Evolutionary conservation across 2,113 vertebrate genomes (phyloP).

Genomic region (Origma solitaria): DNA sequence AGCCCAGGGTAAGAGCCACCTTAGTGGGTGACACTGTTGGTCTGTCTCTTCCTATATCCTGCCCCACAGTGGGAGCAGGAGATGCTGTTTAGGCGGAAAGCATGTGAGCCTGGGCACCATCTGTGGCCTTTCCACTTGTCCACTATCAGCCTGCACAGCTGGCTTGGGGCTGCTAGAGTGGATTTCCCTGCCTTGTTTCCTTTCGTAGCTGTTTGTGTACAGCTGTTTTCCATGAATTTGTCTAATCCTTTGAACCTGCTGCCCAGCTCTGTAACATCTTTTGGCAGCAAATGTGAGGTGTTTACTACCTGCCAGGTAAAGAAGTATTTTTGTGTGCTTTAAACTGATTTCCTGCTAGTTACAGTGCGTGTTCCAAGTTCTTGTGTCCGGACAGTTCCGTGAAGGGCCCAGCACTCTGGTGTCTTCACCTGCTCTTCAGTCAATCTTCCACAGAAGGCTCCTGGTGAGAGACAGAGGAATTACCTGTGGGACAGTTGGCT

Average conservation of each 20-base stretch:
- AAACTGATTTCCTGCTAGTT: not conserved
- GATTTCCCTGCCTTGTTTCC: not conserved
- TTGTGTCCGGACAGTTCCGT: not conserved
- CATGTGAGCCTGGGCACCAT: fast-evolving
- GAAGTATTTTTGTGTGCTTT: not conserved
- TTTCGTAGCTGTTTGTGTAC: not conserved
- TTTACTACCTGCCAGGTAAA: not conserved
- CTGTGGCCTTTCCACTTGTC: not conserved
- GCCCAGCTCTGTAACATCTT: not conserved
- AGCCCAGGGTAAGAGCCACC: not conserved
- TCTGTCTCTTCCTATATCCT: not conserved
- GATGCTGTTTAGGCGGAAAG: not conserved
- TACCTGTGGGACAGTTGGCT: not conserved
- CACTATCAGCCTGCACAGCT: not conserved
- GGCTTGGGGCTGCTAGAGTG: not conserved
- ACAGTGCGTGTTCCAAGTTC: not conserved
- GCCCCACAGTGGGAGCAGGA: not conserved
- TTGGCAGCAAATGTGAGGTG: not conserved
- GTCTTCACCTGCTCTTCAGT: not conserved
- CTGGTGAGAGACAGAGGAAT: not conserved
- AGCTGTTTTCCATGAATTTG: not conserved
- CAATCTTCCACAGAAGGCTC: not conserved
- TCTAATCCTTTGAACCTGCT: not conserved
- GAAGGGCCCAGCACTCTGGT: not conserved
- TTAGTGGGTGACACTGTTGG: not conserved